phyloP scores from a whole-genome alignment of 2,888 invertebrate genomes.

The Oscheius onirici region DNA sequence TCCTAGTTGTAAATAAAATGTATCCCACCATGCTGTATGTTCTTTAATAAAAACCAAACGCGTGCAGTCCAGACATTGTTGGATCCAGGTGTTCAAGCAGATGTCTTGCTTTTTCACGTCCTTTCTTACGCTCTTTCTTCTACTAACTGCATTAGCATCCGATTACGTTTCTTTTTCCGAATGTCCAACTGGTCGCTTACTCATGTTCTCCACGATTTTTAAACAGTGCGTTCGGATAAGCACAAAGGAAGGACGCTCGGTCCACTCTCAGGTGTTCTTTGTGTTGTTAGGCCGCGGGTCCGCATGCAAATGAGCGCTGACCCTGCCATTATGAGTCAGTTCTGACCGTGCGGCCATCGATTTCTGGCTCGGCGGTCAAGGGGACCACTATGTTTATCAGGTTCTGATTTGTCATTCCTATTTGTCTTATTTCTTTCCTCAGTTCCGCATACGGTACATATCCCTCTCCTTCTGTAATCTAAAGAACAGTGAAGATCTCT shows the following conservation, averaged over 20 bases:
- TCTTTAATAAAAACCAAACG: no score
- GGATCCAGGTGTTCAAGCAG: background rate
- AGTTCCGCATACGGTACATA: background rate
- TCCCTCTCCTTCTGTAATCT: background rate
- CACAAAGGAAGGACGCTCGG: no score
- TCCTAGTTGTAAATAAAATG: no score
- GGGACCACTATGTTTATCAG: background rate
- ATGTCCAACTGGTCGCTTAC: background rate
- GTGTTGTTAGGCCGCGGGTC: conserved; percentile 20
- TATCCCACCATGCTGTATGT: no score
- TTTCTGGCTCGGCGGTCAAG: conserved; percentile 4
- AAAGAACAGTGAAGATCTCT: no score
- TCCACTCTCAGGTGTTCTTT: conserved; percentile 26
- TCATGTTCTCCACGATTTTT: background rate
- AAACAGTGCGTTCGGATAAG: background rate
- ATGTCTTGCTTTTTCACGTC: background rate
- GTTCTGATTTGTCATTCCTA: background rate
- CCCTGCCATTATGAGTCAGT: conserved; percentile 30
- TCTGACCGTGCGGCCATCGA: conserved; percentile 27
- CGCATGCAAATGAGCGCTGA: conserved; percentile 32
- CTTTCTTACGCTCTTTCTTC: no score
- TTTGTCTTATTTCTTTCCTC: background rate
- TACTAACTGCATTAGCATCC: background rate
- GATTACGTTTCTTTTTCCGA: background rate
- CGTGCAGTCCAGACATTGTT: background rate